These are phyloP conservation scores for Rhadinocentrus ornatus DNA, from an alignment of 2,797 vertebrate species.

Conservation along the genomic window DNA sequence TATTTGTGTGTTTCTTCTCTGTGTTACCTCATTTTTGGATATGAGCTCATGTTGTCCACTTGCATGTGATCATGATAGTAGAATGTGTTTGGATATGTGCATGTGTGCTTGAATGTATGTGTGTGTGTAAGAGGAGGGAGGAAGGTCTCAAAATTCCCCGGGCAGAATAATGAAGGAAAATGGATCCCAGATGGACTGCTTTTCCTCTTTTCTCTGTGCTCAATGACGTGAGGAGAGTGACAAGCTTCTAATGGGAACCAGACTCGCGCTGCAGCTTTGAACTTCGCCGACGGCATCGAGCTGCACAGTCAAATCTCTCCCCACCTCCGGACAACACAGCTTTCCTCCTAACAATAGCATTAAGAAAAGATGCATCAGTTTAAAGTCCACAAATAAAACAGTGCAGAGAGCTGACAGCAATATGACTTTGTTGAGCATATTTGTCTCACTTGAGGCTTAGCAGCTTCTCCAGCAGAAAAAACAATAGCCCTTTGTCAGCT, in stretches of 20 bases:
- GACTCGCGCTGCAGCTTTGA: conserved; percentile 79
- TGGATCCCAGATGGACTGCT: conserved; percentile 86
- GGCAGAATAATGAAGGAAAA: conserved; percentile 87
- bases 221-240: conserved; percentile 87
- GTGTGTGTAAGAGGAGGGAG: conserved; percentile 33
- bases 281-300: conserved; percentile 61
- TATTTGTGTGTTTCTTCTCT: conserved; percentile 47
- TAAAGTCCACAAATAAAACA: conserved; percentile 45
- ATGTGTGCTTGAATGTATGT: conserved; percentile 25
- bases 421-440: conserved; percentile 42
- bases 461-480: conserved; percentile 33
- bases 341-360: conserved; percentile 59
- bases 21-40: conserved; percentile 52
- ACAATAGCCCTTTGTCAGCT: conserved; percentile 62
- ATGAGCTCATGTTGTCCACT: conserved; percentile 74
- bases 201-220: conserved; percentile 77
- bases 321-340: conserved; percentile 41
- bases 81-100: conserved; percentile 50
- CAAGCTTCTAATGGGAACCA: conserved; percentile 87
- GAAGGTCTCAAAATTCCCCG: conserved; percentile 75
- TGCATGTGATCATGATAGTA: conserved; percentile 69
- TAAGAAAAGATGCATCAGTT: conserved; percentile 55
- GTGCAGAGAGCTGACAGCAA: conserved; percentile 52
- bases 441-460: conserved; percentile 32
- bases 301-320: conserved; percentile 37